Conservation (phyloP, 2,888 invertebrate species). For the Dorcus hopei region DNA sequence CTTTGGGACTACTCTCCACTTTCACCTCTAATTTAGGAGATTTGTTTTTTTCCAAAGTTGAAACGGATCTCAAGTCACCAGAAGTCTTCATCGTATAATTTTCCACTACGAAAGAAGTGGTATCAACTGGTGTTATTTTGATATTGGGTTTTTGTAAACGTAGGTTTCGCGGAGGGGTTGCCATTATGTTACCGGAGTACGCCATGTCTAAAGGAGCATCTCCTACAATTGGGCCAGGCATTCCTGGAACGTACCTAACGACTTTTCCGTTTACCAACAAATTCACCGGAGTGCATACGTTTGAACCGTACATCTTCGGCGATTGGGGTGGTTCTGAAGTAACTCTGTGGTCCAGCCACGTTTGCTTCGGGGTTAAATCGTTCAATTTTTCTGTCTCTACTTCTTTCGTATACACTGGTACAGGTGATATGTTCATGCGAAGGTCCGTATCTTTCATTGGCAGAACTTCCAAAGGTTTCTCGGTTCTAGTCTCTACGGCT, state of each 20-base stretch:
- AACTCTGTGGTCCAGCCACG: background rate
- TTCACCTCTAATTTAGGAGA: slow-evolving; percentile 30
- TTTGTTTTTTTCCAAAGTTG: slow-evolving; percentile 9
- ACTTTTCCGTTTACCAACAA: slow-evolving; percentile 64
- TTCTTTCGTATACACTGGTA: slow-evolving; percentile 54
- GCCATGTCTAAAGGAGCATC: slow-evolving; percentile 35
- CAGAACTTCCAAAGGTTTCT: slow-evolving; percentile 40
- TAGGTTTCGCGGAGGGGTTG: slow-evolving; percentile 2
- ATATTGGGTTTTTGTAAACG: slow-evolving; percentile 19
- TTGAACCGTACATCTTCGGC: slow-evolving; percentile 41
- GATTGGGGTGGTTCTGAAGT: slow-evolving; percentile 29
- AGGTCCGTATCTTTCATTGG: slow-evolving; percentile 18
- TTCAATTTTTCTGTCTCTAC: slow-evolving; percentile 42
- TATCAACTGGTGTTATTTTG: slow-evolving; percentile 16
- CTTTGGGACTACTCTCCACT: slow-evolving; percentile 19
- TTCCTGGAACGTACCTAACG: slow-evolving; percentile 84
- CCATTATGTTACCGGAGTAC: slow-evolving; percentile 24
- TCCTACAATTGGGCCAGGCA: slow-evolving; percentile 71
- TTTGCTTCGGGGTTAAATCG: slow-evolving; percentile 27
- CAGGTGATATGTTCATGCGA: slow-evolving; percentile 6
- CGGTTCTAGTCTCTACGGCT: slow-evolving; percentile 20
- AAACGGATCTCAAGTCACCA: slow-evolving; percentile 8
- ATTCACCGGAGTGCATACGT: slow-evolving; percentile 51
- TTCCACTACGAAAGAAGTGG: background rate
- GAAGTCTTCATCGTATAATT: slow-evolving; percentile 4